Evolutionary conservation across 2,888 invertebrate genomes (phyloP), one percentile per base, ranked within the genome.

Genomic region (Myathropa florea): DNA sequence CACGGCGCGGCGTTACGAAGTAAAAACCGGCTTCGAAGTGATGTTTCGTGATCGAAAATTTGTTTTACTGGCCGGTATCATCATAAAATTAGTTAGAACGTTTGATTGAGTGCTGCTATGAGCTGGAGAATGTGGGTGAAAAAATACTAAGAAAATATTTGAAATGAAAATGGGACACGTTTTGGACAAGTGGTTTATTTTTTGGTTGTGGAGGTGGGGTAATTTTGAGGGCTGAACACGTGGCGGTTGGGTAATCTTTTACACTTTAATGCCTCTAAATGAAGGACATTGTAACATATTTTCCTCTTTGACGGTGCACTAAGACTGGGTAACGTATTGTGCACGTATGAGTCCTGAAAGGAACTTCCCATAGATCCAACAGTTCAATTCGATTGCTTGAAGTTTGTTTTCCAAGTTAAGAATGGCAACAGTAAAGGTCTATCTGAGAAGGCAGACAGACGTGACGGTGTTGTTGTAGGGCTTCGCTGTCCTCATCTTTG

Each of bases 11-110:
- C 76, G 68, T 77, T 67, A 68, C 67, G 39, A 57, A 73, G 21
- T 33, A 75, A 46, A 18, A 46, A 46, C n/a, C 9, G 9, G 23
- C 9, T 12, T 21, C 21, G 24, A 30, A 53, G 21, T 70, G 28
- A 23, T 23, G 24, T 59, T 23, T 57, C 70, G 70, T 70, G 70
- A 70, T 36, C 28, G 64, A 64, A 73, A 83, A 79, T 83, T 83
- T 79, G 79, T 79, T 79, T 83, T 70, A 73, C 28, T 83, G 73
- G 63, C 46, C 21, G 65, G 57, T 72, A 73, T 68, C 7, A 46
- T 46, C 78, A 83, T 83, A 83, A 83, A 83, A 83, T 83, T 79
- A 83, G 79, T 60, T 36, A 83, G 79, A 72, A 79, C 73, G 75
- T 83, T 79, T 79, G 83, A 83, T 83, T 83, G 78, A 79, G 83